Evolutionary conservation across 2,888 invertebrate species (phyloP).

Genomic region (Poecilus cupreus): DNA sequence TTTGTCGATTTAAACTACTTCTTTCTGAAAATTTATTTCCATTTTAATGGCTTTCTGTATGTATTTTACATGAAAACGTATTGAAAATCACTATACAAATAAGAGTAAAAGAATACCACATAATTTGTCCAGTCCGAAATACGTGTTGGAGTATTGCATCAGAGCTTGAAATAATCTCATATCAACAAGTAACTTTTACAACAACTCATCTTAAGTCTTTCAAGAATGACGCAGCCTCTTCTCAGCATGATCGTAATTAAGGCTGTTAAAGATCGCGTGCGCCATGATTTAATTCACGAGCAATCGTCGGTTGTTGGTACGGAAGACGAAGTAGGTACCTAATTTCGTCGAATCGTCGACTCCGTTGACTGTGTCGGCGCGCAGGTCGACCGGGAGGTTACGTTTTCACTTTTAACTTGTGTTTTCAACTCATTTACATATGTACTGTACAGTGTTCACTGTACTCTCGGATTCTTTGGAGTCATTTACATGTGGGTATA

Average conservation of each 20-base stretch:
- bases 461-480: too few relatives aligned
- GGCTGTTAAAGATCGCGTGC: not conserved
- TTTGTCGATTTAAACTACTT: too few relatives aligned
- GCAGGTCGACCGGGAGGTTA: slow-evolving; percentile 13
- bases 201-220: not conserved
- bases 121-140: too few relatives aligned
- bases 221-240: too few relatives aligned
- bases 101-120: too few relatives aligned
- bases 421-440: slow-evolving; percentile 10
- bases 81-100: too few relatives aligned
- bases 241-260: too few relatives aligned
- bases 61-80: too few relatives aligned
- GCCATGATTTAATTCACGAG: not conserved
- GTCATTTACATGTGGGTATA: not conserved
- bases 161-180: not conserved
- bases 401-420: slow-evolving; percentile 23
- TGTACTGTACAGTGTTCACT: not conserved
- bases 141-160: not conserved
- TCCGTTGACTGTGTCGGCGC: not conserved
- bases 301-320: not conserved
- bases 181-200: not conserved
- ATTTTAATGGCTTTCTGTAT: too few relatives aligned
- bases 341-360: not conserved
- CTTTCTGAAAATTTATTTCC: too few relatives aligned
- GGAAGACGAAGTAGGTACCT: not conserved